phyloP scores from a whole-genome alignment of 2,888 invertebrate species.

The Drosophila fungiperda region DNA sequence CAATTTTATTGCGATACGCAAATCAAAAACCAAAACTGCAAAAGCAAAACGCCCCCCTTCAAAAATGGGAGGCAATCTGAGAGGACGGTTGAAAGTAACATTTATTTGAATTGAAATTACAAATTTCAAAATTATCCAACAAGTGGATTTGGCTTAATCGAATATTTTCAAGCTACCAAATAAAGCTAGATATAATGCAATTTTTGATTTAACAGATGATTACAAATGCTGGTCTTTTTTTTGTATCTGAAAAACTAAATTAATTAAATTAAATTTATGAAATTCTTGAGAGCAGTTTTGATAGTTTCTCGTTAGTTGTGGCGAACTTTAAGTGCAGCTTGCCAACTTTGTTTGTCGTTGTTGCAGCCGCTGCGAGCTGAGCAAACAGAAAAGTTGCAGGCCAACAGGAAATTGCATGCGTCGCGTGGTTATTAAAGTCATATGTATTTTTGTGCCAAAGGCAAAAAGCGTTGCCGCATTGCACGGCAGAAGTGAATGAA shows the following conservation, averaged over 20 bases:
- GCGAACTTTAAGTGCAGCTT: constrained; percentile 20
- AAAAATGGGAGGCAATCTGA: background rate
- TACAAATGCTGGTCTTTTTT: background rate
- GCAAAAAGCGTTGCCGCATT: constrained; percentile 47
- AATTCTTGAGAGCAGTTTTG: background rate
- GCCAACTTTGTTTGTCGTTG: constrained; percentile 12
- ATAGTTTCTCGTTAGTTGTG: background rate
- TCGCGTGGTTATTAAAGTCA: constrained; percentile 71
- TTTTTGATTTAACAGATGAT: background rate
- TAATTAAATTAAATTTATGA: background rate
- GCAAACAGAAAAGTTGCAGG: constrained; percentile 61
- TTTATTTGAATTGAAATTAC: background rate
- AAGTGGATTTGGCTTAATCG: background rate
- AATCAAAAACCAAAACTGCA: constrained; percentile 24
- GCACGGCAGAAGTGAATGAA: background rate
- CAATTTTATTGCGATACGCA: constrained; percentile 54
- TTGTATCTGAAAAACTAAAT: background rate
- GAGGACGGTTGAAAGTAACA: background rate
- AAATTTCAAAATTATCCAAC: background rate
- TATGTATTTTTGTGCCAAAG: constrained; percentile 76
- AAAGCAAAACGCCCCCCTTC: background rate
- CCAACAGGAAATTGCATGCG: constrained; percentile 62
- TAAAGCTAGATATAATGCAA: background rate
- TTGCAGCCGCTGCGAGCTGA: constrained; percentile 14
- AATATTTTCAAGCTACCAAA: background rate